These are phyloP conservation scores for Bombus huntii DNA, from an alignment of 1,140 invertebrate species.

Conservation along the genomic window DNA sequence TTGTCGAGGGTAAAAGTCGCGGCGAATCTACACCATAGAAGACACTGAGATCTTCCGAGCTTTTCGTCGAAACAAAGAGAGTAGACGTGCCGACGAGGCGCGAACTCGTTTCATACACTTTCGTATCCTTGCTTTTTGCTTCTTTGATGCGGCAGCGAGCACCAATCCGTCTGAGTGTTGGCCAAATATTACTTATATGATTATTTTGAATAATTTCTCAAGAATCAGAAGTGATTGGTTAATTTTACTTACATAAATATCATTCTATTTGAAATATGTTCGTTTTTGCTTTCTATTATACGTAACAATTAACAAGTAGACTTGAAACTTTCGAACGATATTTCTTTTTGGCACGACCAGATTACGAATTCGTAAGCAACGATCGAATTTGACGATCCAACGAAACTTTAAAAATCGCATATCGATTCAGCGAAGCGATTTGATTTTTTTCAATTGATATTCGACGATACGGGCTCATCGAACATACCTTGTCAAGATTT, in stretches of 20 bases:
- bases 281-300: too few species aligned
- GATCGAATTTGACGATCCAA: neutral
- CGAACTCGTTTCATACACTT: slow-evolving; percentile 14
- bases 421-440: neutral
- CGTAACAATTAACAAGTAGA: too few species aligned
- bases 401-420: neutral
- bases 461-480: neutral
- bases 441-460: neutral
- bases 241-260: too few species aligned
- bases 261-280: too few species aligned
- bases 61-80: slow-evolving; percentile 29
- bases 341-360: too few species aligned
- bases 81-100: slow-evolving; percentile 2
- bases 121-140: neutral
- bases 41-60: slow-evolving; percentile 9
- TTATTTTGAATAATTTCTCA: neutral
- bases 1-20: slow-evolving; percentile 28
- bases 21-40: slow-evolving; percentile 1
- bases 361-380: too few species aligned
- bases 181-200: neutral
- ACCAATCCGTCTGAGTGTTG: neutral
- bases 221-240: too few species aligned
- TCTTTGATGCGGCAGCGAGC: neutral
- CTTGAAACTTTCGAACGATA: too few species aligned
- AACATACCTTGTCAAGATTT: slow-evolving; percentile 12